Evolutionary conservation across 2,113 vertebrate species (phyloP).

Genomic region (Struthidea cinerea): DNA sequence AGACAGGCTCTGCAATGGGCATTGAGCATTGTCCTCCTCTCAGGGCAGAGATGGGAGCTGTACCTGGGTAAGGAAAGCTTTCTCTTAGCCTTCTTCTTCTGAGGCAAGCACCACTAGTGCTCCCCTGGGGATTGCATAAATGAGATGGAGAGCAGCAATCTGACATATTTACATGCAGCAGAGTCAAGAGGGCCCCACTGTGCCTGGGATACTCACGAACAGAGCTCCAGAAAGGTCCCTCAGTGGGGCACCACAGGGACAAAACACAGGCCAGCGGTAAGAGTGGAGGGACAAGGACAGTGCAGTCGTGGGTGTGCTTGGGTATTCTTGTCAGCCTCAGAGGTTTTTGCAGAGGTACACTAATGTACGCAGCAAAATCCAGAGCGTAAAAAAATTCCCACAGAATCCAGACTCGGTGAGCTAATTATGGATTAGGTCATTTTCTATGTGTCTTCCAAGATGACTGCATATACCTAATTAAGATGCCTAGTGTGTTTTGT

Average conservation of each 20-base stretch:
- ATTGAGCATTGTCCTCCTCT: not conserved
- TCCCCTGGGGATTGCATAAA: not conserved
- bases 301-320: not conserved
- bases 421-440: slow-evolving; percentile 32
- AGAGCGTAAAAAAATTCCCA: not conserved
- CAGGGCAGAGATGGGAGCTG: not conserved
- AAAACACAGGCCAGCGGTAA: fast-evolving
- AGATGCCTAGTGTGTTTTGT: not conserved
- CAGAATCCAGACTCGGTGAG: not conserved
- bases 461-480: slow-evolving; percentile 6
- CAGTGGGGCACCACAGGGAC: not conserved
- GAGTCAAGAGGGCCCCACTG: not conserved
- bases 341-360: not conserved
- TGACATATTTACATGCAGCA: not conserved
- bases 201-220: not conserved
- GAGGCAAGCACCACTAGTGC: not conserved
- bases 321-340: not conserved
- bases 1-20: not conserved
- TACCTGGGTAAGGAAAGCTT: not conserved
- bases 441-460: slow-evolving; percentile 38
- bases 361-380: not conserved
- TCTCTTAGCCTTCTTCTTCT: not conserved
- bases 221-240: not conserved
- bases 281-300: not conserved
- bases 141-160: not conserved